These are phyloP conservation scores for Heliconius congener DNA, from an alignment of 1,140 invertebrate genomes.

Conservation along the genomic window DNA sequence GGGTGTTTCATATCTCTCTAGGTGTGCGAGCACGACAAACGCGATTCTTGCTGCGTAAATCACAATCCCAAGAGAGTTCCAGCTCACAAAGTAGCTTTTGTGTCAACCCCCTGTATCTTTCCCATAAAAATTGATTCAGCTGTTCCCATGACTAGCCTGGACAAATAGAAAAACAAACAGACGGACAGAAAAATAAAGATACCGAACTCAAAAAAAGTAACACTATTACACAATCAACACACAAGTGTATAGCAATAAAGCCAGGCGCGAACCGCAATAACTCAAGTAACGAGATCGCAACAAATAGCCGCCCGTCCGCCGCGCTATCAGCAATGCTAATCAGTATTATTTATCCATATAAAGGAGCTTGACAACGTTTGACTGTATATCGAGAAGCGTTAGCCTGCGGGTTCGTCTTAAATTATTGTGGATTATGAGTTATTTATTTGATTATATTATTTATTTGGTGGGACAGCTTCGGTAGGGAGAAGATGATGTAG, in stretches of 20 bases:
- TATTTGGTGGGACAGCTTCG: background rate
- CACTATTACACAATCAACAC: background rate
- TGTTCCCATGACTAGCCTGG: too few species aligned
- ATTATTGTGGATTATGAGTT: background rate
- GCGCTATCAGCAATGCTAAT: conserved; percentile 29
- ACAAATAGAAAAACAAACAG: too few species aligned
- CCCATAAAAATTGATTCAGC: too few species aligned
- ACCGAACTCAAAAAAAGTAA: too few species aligned
- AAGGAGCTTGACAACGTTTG: conserved; percentile 27
- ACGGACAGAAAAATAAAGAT: too few species aligned
- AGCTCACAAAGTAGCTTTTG: too few species aligned
- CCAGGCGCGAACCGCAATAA: conserved; percentile 23
- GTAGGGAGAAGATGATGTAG: background rate
- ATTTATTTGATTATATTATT: background rate
- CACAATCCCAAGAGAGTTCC: too few species aligned
- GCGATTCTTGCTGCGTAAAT: too few species aligned
- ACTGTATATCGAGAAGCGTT: background rate
- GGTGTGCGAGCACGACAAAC: too few species aligned
- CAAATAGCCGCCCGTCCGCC: conserved; percentile 14
- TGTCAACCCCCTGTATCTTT: too few species aligned
- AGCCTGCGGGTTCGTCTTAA: background rate
- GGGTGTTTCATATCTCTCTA: too few species aligned
- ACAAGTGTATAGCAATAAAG: conserved; percentile 17
- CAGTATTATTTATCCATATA: conserved; percentile 29
- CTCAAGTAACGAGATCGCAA: conserved; percentile 28